Evolutionary conservation across 2,113 vertebrate genomes (phyloP).

Genomic region (Pollachius pollachius): DNA sequence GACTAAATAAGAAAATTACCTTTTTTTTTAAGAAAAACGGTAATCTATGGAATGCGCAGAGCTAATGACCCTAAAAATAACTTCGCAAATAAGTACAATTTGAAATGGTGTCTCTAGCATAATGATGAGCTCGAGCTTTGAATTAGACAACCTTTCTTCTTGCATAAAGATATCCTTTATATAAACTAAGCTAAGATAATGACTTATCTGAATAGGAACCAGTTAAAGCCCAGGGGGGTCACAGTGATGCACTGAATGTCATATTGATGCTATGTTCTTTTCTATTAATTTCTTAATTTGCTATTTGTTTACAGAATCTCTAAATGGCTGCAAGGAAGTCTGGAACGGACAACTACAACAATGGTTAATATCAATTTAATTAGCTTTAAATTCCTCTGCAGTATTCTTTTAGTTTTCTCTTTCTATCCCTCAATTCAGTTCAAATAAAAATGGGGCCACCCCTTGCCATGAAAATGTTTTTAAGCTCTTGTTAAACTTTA

Average conservation of each 20-base stretch:
- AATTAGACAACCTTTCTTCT: neutral
- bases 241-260: too few species aligned
- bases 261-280: neutral
- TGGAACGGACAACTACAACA: constrained; percentile 87
- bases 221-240: neutral
- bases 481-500: too few species aligned
- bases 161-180: neutral
- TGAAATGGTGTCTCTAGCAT: neutral
- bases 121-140: neutral
- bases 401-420: neutral
- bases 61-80: neutral
- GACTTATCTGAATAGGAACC: neutral
- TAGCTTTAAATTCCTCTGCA: constrained; percentile 4
- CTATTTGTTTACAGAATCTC: constrained; percentile 69
- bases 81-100: neutral
- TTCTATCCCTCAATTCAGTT: neutral
- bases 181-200: neutral
- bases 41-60: constrained; percentile 21
- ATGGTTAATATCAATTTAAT: constrained; percentile 76
- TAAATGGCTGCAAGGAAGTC: constrained; percentile 98
- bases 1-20: constrained; percentile 36
- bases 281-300: neutral
- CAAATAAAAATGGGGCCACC: too few species aligned
- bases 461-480: too few species aligned
- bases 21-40: neutral